These are phyloP conservation scores for Autographa pulchrina DNA, from an alignment of 2,888 invertebrate genomes.

Conservation along the genomic window DNA sequence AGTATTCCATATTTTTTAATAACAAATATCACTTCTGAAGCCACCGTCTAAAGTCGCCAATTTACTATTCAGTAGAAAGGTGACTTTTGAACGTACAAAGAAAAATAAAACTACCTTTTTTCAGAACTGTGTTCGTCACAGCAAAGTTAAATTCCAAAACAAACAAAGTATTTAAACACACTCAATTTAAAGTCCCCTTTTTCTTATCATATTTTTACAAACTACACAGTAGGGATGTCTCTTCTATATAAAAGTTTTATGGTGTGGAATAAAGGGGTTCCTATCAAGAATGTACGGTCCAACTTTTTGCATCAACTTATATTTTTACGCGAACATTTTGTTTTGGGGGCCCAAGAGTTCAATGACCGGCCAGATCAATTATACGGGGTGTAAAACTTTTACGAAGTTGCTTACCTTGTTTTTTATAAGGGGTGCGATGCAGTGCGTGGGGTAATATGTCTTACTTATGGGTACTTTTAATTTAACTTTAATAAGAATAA, in stretches of 20 bases:
- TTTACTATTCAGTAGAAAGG: too few relatives aligned
- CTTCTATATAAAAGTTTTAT: conserved; percentile 85
- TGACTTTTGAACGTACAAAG: too few relatives aligned
- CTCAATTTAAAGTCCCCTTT: conserved; percentile 45
- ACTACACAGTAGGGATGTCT: conserved; percentile 83
- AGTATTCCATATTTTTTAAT: too few relatives aligned
- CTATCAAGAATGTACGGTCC: conserved; percentile 81
- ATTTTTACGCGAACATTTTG: conserved; percentile 66
- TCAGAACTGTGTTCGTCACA: neutral
- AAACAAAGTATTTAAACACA: conserved; percentile 22
- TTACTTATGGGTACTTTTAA: neutral
- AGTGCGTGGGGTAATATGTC: conserved; percentile 34
- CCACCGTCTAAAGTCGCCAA: too few relatives aligned
- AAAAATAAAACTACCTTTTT: neutral
- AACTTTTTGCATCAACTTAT: conserved; percentile 80
- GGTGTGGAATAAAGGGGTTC: conserved; percentile 84
- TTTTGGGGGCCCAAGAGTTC: conserved; percentile 40
- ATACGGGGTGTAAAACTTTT: conserved; percentile 50
- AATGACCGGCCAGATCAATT: conserved; percentile 51
- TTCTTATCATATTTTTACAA: conserved; percentile 80
- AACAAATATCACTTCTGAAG: too few relatives aligned
- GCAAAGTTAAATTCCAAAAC: neutral
- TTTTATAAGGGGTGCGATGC: conserved; percentile 30
- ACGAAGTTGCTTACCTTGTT: conserved; percentile 38
- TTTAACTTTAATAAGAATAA: neutral